Percentiles rank a stretch among this genome's conserved stretches.
phyloP scores from a whole-genome alignment of 2,113 vertebrate species.

The Ictalurus punctatus region DNA sequence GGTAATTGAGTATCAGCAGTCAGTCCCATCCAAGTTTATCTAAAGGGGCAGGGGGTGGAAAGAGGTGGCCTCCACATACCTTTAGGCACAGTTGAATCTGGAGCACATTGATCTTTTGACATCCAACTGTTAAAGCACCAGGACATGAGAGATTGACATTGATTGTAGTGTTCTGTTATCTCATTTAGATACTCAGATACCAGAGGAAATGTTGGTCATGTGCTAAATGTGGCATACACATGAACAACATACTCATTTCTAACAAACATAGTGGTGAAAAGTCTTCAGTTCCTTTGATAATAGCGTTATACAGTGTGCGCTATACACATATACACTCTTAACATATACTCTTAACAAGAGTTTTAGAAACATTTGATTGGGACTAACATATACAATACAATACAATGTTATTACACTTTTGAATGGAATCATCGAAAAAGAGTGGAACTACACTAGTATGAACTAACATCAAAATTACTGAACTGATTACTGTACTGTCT shows the following conservation, averaged over 20 bases:
- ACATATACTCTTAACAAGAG: neutral
- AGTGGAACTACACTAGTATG: neutral
- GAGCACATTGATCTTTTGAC: conserved; percentile 49
- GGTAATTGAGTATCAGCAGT: conserved; percentile 52
- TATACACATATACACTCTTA: neutral
- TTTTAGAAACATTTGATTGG: neutral
- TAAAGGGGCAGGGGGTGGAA: neutral
- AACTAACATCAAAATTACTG: neutral
- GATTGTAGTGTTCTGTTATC: neutral
- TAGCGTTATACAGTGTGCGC: neutral
- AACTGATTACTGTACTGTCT: neutral
- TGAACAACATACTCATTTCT: neutral
- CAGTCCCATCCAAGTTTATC: conserved; percentile 40
- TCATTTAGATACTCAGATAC: neutral
- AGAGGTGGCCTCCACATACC: conserved; percentile 40
- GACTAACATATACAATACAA: neutral
- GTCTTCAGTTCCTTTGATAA: neutral
- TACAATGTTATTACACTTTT: neutral
- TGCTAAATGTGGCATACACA: neutral
- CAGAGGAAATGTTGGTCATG: neutral
- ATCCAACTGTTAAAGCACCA: conserved; percentile 35
- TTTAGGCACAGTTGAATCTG: conserved; percentile 50
- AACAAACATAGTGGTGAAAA: neutral
- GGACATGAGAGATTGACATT: conserved; percentile 13
- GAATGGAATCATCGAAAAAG: neutral